Conservation (phyloP, 2,113 vertebrate species). For the Sigmodon hispidus region DNA sequence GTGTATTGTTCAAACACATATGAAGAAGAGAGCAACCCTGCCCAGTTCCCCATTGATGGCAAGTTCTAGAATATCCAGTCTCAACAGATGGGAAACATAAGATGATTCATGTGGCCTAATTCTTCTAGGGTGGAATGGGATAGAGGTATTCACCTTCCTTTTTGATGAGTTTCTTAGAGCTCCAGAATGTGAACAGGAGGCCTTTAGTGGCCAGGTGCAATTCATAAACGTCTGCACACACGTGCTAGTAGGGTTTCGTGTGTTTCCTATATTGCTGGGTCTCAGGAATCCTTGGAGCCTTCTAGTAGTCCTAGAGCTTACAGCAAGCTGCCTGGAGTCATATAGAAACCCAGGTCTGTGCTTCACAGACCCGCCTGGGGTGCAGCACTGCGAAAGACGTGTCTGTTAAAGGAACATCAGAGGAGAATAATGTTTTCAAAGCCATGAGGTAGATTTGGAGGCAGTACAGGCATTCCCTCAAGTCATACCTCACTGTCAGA, state of each 20-base stretch:
- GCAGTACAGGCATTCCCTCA: background rate
- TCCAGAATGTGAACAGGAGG: background rate
- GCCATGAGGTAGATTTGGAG: background rate
- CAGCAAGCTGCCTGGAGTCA: background rate
- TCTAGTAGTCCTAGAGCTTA: background rate
- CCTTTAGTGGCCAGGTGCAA: background rate
- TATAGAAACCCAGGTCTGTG: background rate
- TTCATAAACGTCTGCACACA: background rate
- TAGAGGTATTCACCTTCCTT: constrained; percentile 14
- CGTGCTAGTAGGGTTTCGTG: background rate
- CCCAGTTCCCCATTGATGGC: rapidly evolving
- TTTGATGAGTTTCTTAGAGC: background rate
- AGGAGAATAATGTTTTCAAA: background rate
- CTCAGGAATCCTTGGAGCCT: background rate
- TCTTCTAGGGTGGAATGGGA: background rate
- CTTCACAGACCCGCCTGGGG: background rate
- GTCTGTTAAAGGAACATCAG: background rate
- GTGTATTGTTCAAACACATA: background rate
- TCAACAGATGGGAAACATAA: background rate
- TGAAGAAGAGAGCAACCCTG: background rate
- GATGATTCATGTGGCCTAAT: background rate
- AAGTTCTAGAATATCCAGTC: constrained; percentile 12
- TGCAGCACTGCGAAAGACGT: background rate
- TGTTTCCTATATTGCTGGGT: background rate
- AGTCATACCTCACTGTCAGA: background rate